Evolutionary conservation across 2,888 invertebrate species (phyloP).

Genomic region (Crematogaster levior): DNA sequence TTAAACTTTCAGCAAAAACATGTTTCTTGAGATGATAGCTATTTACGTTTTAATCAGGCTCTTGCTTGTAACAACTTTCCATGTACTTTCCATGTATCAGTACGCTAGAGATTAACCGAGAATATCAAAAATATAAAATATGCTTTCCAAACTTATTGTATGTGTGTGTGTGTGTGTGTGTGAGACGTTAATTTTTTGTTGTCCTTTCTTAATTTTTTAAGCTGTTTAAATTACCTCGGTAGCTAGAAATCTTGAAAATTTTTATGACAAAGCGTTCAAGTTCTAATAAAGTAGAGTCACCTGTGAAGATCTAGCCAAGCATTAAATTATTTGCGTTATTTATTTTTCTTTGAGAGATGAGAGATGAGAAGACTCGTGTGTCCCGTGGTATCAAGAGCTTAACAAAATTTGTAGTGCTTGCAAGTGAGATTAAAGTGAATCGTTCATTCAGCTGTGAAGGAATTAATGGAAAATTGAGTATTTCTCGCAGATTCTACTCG

Average conservation of each 20-base stretch:
- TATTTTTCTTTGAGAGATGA: neutral
- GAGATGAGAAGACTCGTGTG: neutral
- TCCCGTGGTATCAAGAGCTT: neutral
- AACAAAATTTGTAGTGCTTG: constrained; percentile 4
- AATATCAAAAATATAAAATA: constrained; percentile 1
- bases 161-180: no score
- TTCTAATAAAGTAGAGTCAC: neutral
- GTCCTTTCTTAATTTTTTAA: neutral
- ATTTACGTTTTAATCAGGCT: constrained; percentile 53
- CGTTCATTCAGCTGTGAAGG: neutral
- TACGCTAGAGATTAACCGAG: constrained; percentile 14
- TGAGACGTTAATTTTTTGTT: neutral
- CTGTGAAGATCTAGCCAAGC: neutral
- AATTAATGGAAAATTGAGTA: constrained; percentile 30
- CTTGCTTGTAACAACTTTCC: constrained; percentile 14
- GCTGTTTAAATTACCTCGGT: neutral
- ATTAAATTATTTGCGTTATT: neutral
- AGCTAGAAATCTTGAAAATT: neutral
- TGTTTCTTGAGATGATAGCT: constrained; percentile 52
- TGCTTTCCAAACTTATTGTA: neutral
- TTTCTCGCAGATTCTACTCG: constrained; percentile 7
- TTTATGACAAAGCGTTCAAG: neutral
- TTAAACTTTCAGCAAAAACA: constrained; percentile 47
- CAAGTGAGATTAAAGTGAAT: constrained; percentile 9
- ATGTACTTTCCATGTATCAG: constrained; percentile 33